Percentiles rank a stretch among this genome's conserved stretches.
These are phyloP conservation scores for Pseudomyrmex gracilis DNA, from an alignment of 1,140 invertebrate species.

Conservation along the genomic window DNA sequence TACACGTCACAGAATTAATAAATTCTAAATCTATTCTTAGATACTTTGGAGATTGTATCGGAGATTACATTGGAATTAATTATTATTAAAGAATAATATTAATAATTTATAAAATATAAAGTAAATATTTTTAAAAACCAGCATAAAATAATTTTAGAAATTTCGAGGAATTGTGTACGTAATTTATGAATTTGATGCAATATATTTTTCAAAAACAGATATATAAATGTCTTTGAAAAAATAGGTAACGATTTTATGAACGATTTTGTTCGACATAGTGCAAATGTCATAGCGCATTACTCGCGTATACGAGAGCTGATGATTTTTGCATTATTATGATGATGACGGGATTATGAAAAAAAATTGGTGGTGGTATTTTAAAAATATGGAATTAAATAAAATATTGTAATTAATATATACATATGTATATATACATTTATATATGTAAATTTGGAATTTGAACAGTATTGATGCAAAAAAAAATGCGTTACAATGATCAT, in stretches of 20 bases:
- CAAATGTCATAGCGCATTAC: slow-evolving; percentile 58
- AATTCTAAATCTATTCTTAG: not conserved
- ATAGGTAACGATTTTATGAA: slow-evolving; percentile 7
- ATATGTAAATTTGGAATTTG: slow-evolving; percentile 12
- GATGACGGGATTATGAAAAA: slow-evolving; percentile 48
- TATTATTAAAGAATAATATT: slow-evolving; percentile 15
- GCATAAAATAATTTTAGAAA: not conserved
- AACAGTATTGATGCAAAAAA: slow-evolving; percentile 45
- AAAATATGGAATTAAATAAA: no score
- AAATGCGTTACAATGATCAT: slow-evolving; percentile 43
- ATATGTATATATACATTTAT: no score
- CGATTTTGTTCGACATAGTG: slow-evolving; percentile 52
- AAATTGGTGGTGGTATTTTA: slow-evolving; percentile 54
- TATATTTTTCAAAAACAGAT: slow-evolving; percentile 28
- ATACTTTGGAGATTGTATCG: not conserved
- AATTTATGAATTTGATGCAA: not conserved
- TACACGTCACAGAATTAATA: no score
- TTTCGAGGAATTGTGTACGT: not conserved
- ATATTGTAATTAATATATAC: no score
- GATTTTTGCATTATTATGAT: slow-evolving; percentile 68
- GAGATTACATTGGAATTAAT: no score
- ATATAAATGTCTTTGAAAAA: not conserved
- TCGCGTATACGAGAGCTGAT: slow-evolving; percentile 16
- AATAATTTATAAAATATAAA: slow-evolving; percentile 2
- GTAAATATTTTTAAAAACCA: slow-evolving; percentile 13